Percentiles rank a stretch among this genome's conserved stretches.
phyloP scores from a whole-genome alignment of 2,888 invertebrate genomes.

The Falcaria lacertinaria region DNA sequence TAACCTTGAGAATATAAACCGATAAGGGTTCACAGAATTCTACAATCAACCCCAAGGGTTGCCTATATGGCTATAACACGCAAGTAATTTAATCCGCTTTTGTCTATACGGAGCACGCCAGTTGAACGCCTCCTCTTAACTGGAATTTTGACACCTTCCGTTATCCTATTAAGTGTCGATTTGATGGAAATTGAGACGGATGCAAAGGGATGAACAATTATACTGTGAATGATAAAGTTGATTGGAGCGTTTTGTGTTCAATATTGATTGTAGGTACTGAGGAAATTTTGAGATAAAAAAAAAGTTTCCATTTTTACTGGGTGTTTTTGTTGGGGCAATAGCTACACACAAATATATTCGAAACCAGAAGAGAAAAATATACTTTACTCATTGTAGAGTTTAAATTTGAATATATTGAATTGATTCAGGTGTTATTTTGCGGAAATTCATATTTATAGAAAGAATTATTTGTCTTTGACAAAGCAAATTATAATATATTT shows the following conservation, averaged over 20 bases:
- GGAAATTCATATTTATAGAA: too few relatives aligned
- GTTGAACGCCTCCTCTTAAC: constrained; percentile 28
- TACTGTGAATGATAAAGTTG: neutral
- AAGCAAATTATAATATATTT: too few relatives aligned
- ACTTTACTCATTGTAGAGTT: too few relatives aligned
- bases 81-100: constrained; percentile 41
- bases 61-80: constrained; percentile 23
- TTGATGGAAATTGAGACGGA: constrained; percentile 8
- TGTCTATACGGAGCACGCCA: constrained; percentile 27
- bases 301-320: too few relatives aligned
- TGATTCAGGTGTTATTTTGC: too few relatives aligned
- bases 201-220: constrained; percentile 5
- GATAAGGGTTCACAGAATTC: neutral
- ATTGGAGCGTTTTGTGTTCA: too few relatives aligned
- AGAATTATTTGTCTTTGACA: too few relatives aligned
- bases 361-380: too few relatives aligned
- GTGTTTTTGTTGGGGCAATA: too few relatives aligned
- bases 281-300: too few relatives aligned
- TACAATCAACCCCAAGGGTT: neutral
- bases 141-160: constrained; percentile 39
- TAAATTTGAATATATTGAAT: neutral
- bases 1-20: neutral
- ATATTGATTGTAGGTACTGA: too few relatives aligned
- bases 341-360: too few relatives aligned
- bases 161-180: constrained; percentile 24